A percentile compares a stretch with the other conserved stretches of the same genome.
Conservation (phyloP, 2,888 invertebrate genomes). For the Epinotia nisella region DNA sequence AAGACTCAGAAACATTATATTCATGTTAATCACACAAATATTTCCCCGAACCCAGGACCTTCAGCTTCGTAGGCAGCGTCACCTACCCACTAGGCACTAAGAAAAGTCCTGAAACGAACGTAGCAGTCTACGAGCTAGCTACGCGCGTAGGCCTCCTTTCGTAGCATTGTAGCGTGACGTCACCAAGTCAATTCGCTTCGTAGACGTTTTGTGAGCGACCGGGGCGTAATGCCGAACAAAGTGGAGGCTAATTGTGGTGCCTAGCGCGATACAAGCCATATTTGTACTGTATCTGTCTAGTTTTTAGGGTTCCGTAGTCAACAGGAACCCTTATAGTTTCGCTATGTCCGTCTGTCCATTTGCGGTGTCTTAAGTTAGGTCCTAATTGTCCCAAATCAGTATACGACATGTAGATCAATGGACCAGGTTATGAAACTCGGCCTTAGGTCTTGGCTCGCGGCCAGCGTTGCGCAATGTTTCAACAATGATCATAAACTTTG, state of each 20-base stretch:
- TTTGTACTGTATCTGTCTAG: too few relatives aligned
- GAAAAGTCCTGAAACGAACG: background rate
- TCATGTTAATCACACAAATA: too few relatives aligned
- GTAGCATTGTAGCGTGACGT: constrained; percentile 22
- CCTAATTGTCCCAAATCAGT: background rate
- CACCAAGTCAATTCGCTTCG: constrained; percentile 6
- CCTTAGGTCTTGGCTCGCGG: background rate
- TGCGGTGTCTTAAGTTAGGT: too few relatives aligned
- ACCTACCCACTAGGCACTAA: too few relatives aligned
- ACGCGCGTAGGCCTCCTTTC: constrained; percentile 16
- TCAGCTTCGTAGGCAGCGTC: too few relatives aligned
- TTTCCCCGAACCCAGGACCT: too few relatives aligned
- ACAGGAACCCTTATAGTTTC: too few relatives aligned
- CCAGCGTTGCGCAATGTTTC: background rate
- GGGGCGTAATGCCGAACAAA: constrained; percentile 7
- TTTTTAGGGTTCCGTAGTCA: too few relatives aligned
- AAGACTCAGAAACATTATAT: too few relatives aligned
- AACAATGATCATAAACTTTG: background rate
- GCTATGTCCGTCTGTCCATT: too few relatives aligned
- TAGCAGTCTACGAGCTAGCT: constrained; percentile 7
- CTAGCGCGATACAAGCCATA: background rate
- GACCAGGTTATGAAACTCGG: too few relatives aligned
- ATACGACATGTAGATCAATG: background rate
- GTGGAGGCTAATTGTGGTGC: background rate
- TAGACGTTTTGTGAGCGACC: background rate